phyloP scores from a whole-genome alignment of 2,797 vertebrate genomes.

The Macropus fuliginosus region DNA sequence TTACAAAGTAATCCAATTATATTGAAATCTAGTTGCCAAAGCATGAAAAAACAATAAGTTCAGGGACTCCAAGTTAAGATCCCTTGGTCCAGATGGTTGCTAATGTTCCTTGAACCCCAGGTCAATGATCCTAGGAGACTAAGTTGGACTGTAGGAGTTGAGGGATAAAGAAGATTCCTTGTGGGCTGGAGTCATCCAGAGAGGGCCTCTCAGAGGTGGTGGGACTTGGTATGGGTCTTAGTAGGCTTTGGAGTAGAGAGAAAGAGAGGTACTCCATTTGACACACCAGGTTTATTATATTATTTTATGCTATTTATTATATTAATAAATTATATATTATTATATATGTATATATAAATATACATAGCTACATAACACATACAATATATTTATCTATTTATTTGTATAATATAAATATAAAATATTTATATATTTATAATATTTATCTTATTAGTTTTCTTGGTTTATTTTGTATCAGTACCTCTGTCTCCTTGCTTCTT shows the following conservation, averaged over 20 bases:
- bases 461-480: neutral
- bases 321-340: too few relatives aligned
- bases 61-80: neutral
- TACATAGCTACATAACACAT: too few relatives aligned
- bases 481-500: neutral
- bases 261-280: neutral
- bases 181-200: neutral
- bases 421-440: too few relatives aligned
- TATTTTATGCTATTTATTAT: too few relatives aligned
- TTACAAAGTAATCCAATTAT: neutral
- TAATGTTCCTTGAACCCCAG: neutral
- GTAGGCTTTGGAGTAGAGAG: neutral
- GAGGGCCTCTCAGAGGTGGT: neutral
- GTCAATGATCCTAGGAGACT: neutral
- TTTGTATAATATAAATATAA: too few relatives aligned
- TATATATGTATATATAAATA: too few relatives aligned
- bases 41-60: neutral
- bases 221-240: neutral
- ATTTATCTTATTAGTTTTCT: neutral
- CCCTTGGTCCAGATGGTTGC: neutral
- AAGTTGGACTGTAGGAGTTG: neutral
- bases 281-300: neutral
- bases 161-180: neutral
- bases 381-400: too few relatives aligned
- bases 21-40: neutral